Evolutionary conservation across 2,888 invertebrate genomes (phyloP).

Genomic region (Oscheius onirici): DNA sequence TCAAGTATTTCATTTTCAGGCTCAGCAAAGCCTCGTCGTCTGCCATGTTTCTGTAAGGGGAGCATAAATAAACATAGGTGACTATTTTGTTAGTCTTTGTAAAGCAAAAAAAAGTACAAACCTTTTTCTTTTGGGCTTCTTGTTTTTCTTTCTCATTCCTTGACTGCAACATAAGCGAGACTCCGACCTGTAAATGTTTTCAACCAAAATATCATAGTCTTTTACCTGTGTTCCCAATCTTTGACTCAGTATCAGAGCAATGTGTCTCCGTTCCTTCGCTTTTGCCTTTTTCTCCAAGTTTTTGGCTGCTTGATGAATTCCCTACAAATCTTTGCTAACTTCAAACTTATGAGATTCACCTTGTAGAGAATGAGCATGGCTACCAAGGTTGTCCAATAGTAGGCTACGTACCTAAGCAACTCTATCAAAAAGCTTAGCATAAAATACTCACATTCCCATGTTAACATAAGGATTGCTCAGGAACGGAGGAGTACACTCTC

Average conservation of each 20-base stretch:
- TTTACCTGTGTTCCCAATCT: slow-evolving; percentile 68
- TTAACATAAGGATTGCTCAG: slow-evolving; percentile 71
- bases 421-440: no score
- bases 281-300: slow-evolving; percentile 69
- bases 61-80: not conserved
- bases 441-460: slow-evolving; percentile 62
- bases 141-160: slow-evolving; percentile 53
- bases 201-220: not conserved
- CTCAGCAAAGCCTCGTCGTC: slow-evolving; percentile 24
- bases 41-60: slow-evolving; percentile 26
- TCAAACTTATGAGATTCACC: slow-evolving; percentile 38
- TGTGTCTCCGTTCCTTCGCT: slow-evolving; percentile 68
- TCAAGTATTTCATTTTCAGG: slow-evolving; percentile 19
- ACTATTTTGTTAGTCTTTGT: not conserved
- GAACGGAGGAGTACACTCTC: slow-evolving; percentile 70
- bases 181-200: slow-evolving; percentile 60
- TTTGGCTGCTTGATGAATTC: slow-evolving; percentile 70
- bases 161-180: slow-evolving; percentile 68
- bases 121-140: slow-evolving; percentile 24
- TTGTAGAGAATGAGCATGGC: slow-evolving; percentile 71
- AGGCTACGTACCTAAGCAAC: slow-evolving; percentile 59
- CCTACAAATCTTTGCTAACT: slow-evolving; percentile 48
- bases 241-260: slow-evolving; percentile 67
- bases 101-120: not conserved
- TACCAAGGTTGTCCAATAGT: slow-evolving; percentile 71